These are phyloP conservation scores for Heterodera carotae DNA, from an alignment of 1,140 invertebrate species.

Conservation along the genomic window DNA sequence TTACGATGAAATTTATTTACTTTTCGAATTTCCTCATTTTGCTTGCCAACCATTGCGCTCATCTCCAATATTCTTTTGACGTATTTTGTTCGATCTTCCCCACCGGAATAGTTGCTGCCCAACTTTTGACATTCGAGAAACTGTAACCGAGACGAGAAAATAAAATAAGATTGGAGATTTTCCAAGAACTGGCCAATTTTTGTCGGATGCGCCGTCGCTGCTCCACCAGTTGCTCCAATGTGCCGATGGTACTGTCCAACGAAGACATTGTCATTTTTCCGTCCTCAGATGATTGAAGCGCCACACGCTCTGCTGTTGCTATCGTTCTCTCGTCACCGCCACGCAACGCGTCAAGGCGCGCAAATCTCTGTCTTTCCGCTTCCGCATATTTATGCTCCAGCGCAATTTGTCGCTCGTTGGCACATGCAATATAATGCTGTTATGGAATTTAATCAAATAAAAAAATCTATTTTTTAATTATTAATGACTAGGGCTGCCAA, in stretches of 20 bases:
- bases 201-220: slow-evolving; percentile 15
- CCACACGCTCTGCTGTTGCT: background rate
- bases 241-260: background rate
- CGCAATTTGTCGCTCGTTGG: slow-evolving; percentile 25
- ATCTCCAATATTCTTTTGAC: slow-evolving; percentile 35
- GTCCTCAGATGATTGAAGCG: background rate
- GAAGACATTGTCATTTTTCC: background rate
- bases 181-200: slow-evolving; percentile 37
- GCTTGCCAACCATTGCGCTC: slow-evolving; percentile 38
- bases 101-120: background rate
- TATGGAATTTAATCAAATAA: no score
- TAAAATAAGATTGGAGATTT: no score
- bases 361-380: slow-evolving; percentile 15
- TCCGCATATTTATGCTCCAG: slow-evolving; percentile 38
- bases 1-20: slow-evolving; percentile 27
- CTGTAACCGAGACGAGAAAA: slow-evolving; percentile 24
- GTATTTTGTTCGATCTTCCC: slow-evolving; percentile 31
- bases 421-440: slow-evolving; percentile 20
- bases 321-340: background rate
- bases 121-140: slow-evolving; percentile 27
- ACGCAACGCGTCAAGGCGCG: slow-evolving; percentile 18
- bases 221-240: slow-evolving; percentile 24
- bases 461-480: no score
- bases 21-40: slow-evolving; percentile 44
- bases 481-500: no score